These are phyloP conservation scores for Thereva nobilitata DNA, from an alignment of 2,888 invertebrate genomes.

Conservation along the genomic window DNA sequence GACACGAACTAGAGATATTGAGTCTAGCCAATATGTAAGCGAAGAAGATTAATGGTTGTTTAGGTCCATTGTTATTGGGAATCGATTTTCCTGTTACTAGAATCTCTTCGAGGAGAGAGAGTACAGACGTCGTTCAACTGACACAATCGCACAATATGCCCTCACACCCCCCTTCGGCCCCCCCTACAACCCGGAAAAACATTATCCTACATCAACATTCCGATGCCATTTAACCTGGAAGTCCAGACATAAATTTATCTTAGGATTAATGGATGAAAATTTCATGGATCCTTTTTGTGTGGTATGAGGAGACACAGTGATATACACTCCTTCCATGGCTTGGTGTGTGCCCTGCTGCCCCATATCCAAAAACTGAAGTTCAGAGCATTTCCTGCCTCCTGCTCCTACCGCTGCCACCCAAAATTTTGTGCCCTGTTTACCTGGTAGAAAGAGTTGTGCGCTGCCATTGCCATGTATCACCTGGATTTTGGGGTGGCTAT, in stretches of 20 bases:
- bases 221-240: slow-evolving; percentile 36
- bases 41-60: slow-evolving; percentile 47
- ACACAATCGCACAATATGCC: slow-evolving; percentile 13
- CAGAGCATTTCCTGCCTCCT: neutral
- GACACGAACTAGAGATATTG: slow-evolving; percentile 29
- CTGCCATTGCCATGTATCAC: slow-evolving; percentile 15
- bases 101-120: neutral
- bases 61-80: slow-evolving; percentile 47
- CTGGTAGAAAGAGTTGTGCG: neutral
- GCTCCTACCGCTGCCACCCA: neutral
- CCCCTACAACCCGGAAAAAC: slow-evolving; percentile 16
- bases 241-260: slow-evolving; percentile 36
- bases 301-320: too few relatives aligned
- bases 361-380: neutral
- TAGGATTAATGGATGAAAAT: slow-evolving; percentile 37
- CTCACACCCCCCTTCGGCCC: too few relatives aligned
- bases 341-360: too few relatives aligned
- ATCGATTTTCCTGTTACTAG: slow-evolving; percentile 46
- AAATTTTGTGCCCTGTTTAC: too few relatives aligned
- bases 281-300: slow-evolving; percentile 6
- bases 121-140: slow-evolving; percentile 23
- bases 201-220: slow-evolving; percentile 35
- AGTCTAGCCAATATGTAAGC: slow-evolving; percentile 34
- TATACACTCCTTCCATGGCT: too few relatives aligned
- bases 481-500: slow-evolving; percentile 15